Percentiles rank a stretch among this genome's conserved stretches.
These are phyloP conservation scores for Torymus texanus DNA, from an alignment of 2,888 invertebrate genomes.

Conservation along the genomic window DNA sequence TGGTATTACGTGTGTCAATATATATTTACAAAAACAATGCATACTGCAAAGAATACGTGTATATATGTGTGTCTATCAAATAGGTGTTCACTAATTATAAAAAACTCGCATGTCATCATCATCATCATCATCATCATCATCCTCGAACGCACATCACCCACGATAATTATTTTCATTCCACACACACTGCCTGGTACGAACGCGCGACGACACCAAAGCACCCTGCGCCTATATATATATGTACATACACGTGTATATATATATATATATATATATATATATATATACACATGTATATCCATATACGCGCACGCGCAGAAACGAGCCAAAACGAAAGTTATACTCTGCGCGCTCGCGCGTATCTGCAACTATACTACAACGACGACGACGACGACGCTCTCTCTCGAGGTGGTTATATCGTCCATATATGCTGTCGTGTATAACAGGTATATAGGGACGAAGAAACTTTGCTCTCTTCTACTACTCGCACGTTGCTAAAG, in stretches of 20 bases:
- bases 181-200: not conserved
- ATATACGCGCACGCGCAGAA: too few relatives aligned
- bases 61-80: not conserved
- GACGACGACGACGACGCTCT: too few relatives aligned
- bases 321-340: too few relatives aligned
- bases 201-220: not conserved
- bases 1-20: not conserved
- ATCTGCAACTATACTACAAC: too few relatives aligned
- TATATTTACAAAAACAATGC: slow-evolving; percentile 1
- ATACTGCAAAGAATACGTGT: not conserved
- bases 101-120: not conserved
- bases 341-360: too few relatives aligned
- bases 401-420: too few relatives aligned
- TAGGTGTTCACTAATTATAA: not conserved
- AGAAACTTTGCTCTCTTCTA: not conserved
- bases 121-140: not conserved
- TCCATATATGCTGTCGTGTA: too few relatives aligned
- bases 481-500: slow-evolving; percentile 12
- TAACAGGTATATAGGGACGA: too few relatives aligned
- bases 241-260: too few relatives aligned
- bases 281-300: too few relatives aligned
- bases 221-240: too few relatives aligned
- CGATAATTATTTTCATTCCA: slow-evolving; percentile 53
- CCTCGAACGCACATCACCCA: slow-evolving; percentile 36
- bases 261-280: too few relatives aligned